Conservation (phyloP, 2,797 vertebrate species). For the Pseudomugil gertrudae region DNA sequence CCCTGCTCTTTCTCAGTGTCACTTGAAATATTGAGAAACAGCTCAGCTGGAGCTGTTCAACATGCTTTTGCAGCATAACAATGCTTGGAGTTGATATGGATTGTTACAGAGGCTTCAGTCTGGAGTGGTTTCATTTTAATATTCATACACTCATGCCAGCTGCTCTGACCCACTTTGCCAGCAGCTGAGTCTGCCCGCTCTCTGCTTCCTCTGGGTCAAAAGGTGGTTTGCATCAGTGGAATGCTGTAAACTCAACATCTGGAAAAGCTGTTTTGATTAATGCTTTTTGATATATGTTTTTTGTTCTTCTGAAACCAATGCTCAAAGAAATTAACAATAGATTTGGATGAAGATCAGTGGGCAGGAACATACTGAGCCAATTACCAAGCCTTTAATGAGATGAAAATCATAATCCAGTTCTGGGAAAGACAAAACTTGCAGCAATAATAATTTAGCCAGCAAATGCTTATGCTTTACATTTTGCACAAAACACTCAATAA, state of each 20-base stretch:
- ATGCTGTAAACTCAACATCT: slow-evolving; percentile 42
- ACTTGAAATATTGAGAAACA: slow-evolving; percentile 39
- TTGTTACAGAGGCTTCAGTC: slow-evolving; percentile 57
- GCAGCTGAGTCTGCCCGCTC: slow-evolving; percentile 67
- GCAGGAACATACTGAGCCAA: background rate
- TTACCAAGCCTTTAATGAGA: background rate
- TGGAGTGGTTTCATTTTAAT: slow-evolving; percentile 68
- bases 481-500: no score
- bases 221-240: slow-evolving; percentile 33
- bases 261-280: slow-evolving; percentile 17
- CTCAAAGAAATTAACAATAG: background rate
- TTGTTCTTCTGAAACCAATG: background rate
- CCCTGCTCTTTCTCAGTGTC: background rate
- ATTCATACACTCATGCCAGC: slow-evolving; percentile 70
- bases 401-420: background rate
- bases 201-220: slow-evolving; percentile 57
- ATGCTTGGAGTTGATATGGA: slow-evolving; percentile 48
- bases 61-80: slow-evolving; percentile 67
- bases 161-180: slow-evolving; percentile 77
- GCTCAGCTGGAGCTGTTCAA: slow-evolving; percentile 46
- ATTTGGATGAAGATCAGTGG: background rate
- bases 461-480: no score
- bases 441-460: background rate
- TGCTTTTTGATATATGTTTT: background rate
- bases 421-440: background rate